Evolutionary conservation across 2,797 vertebrate genomes (phyloP).

Genomic region (Hypotaenidia okinawae): DNA sequence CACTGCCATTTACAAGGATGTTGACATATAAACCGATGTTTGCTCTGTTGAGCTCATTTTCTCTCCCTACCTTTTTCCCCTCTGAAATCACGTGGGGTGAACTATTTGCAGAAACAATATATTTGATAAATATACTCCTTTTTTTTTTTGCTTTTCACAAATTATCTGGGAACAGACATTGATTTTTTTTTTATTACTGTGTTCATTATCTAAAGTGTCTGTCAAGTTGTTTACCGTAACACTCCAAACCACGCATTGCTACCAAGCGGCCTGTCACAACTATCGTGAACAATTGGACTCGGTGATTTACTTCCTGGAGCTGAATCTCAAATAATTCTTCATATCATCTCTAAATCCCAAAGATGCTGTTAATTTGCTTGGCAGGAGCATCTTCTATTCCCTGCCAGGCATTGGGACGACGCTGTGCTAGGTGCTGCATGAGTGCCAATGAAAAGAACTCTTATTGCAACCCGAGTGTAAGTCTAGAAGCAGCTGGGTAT

Average conservation of each 20-base stretch:
- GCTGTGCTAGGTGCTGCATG: constrained; percentile 9
- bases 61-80: constrained; percentile 27
- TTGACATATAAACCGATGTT: constrained; percentile 38
- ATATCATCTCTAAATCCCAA: constrained; percentile 40
- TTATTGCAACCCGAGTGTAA: background rate
- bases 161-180: constrained; percentile 55
- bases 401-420: background rate
- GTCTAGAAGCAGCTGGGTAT: background rate
- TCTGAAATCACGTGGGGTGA: constrained; percentile 46
- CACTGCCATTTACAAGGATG: constrained; percentile 26
- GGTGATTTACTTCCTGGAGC: constrained; percentile 51
- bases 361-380: constrained; percentile 41
- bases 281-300: constrained; percentile 41
- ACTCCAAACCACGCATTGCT: constrained; percentile 30
- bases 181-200: constrained; percentile 61
- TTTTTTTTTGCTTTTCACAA: constrained; percentile 42
- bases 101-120: constrained; percentile 59
- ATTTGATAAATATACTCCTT: constrained; percentile 56
- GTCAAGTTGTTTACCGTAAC: constrained; percentile 44
- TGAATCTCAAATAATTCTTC: constrained; percentile 15
- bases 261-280: constrained; percentile 9
- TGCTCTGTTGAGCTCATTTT: constrained; percentile 57
- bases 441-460: background rate
- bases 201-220: constrained; percentile 62
- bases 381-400: constrained; percentile 5